Evolutionary conservation across 1,140 invertebrate species (phyloP), one percentile per base, ranked within the genome.

Genomic region (Philotrypesis tridentata): DNA sequence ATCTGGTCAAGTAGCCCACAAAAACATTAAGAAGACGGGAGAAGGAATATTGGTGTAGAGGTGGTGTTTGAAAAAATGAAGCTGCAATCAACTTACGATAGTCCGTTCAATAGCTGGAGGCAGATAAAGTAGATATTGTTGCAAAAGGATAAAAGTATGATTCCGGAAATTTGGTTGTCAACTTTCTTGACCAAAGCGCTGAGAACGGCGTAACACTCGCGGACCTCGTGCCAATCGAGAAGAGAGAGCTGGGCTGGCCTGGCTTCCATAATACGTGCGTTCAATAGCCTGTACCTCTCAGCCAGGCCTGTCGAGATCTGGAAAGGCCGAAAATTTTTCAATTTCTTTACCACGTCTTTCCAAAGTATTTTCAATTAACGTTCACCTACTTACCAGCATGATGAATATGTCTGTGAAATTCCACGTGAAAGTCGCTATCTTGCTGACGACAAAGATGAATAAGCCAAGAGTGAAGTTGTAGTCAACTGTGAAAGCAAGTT

Each of bases 41-140:
- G n/a, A n/a, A n/a, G n/a, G n/a, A n/a, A n/a, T n/a, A n/a, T n/a
- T n/a, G n/a, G 0, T n/a, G 60, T 7, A 61, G n/a, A 40, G 7
- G 25, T 68, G 31, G 40, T n/a, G 29, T 37, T 77, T n/a, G 9
- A 33, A 6, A 3, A 61, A 27, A 25, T 60, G 31, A 68, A 25
- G 3, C 4, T n/a, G 17, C 55, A 7, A 55, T 33, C 25, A 1
- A 86, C 91, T 93, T 89, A 96, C 95, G 94, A 93, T 40, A 96
- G 88, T 77, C 94, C 95, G 84, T 95, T 94, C 1, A 96, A 92
- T 21, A 96, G 92, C 86, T 96, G 95, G 0, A 95, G 89, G 72
- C 95, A 95, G 40, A 96, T 94, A 71, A 95, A 96, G 85, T 95
- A 96, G 0, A 96, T 88, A 88, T 96, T 96, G 82, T 94, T 94